These are phyloP conservation scores for Pseudachorutes palmiensis DNA, from an alignment of 1,140 invertebrate species.

Conservation along the genomic window DNA sequence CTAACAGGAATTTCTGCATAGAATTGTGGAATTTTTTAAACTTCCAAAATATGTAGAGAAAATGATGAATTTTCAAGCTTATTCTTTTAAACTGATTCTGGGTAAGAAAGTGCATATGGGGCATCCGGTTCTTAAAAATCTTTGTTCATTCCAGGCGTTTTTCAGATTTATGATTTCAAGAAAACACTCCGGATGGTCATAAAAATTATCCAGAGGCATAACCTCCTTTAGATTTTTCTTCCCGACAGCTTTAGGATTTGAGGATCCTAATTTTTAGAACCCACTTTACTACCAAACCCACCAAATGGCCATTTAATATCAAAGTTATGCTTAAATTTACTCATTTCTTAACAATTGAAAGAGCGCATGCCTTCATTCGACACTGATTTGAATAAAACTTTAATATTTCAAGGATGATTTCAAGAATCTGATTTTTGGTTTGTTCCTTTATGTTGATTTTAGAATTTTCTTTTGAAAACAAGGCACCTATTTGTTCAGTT, in stretches of 20 bases:
- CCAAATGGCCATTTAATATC: not conserved
- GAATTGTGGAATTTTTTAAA: no score
- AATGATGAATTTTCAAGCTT: no score
- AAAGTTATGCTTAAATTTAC: no score
- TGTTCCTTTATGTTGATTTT: not conserved
- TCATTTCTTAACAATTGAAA: not conserved
- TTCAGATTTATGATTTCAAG: not conserved
- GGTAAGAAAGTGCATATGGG: no score
- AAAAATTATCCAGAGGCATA: not conserved
- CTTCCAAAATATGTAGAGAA: no score
- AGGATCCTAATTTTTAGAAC: not conserved
- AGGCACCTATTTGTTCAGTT: not conserved
- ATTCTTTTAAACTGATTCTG: no score
- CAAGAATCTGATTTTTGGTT: not conserved
- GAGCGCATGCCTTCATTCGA: not conserved
- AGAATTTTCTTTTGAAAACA: not conserved
- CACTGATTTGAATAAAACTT: not conserved
- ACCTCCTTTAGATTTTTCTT: not conserved
- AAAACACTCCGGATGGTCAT: conserved; percentile 2
- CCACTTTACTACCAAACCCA: not conserved
- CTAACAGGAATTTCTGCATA: no score
- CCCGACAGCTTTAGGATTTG: not conserved
- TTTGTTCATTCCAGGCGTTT: no score
- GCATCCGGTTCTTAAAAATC: no score
- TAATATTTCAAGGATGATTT: not conserved